A percentile compares a stretch with the other conserved stretches of the same genome.
Conservation (phyloP, 1,140 invertebrate genomes). For the Ceratoteleas bidentatus region DNA sequence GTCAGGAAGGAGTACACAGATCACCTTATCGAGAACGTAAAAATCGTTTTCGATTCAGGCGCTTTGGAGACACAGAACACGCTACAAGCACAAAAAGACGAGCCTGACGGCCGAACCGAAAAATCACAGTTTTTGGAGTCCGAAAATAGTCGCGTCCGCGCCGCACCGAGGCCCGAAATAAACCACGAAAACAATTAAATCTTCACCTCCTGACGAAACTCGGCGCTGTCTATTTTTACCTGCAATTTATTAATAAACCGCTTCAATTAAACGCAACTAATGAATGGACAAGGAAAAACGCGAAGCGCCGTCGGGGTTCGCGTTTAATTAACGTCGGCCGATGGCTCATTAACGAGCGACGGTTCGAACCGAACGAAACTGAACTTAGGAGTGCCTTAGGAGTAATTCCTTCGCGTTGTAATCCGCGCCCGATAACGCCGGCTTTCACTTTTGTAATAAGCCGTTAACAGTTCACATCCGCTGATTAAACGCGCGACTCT, state of each 20-base stretch:
- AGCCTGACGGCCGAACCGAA: too few species aligned
- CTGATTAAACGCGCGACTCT: constrained; percentile 34
- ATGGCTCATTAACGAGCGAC: constrained; percentile 18
- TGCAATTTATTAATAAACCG: too few species aligned
- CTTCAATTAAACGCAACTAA: background rate
- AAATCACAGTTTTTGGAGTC: too few species aligned
- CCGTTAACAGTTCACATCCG: constrained; percentile 38
- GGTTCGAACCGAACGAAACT: constrained; percentile 12
- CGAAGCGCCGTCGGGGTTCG: background rate
- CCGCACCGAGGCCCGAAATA: too few species aligned
- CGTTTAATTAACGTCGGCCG: constrained; percentile 4
- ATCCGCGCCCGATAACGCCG: constrained; percentile 18
- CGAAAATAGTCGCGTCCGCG: too few species aligned
- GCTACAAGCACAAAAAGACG: too few species aligned
- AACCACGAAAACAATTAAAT: too few species aligned
- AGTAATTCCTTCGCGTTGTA: constrained; percentile 34
- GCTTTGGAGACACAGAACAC: too few species aligned
- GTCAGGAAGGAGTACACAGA: constrained; percentile 38
- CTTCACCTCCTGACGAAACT: too few species aligned
- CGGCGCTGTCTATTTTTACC: too few species aligned
- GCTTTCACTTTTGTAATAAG: constrained; percentile 44
- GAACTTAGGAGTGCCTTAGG: constrained; percentile 33
- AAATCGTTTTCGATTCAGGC: too few species aligned
- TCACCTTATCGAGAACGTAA: too few species aligned
- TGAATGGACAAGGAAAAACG: background rate